Percentiles rank a stretch among this genome's conserved stretches.
Conservation (phyloP, 1,140 invertebrate genomes). For the Apocrypta bakeri region DNA sequence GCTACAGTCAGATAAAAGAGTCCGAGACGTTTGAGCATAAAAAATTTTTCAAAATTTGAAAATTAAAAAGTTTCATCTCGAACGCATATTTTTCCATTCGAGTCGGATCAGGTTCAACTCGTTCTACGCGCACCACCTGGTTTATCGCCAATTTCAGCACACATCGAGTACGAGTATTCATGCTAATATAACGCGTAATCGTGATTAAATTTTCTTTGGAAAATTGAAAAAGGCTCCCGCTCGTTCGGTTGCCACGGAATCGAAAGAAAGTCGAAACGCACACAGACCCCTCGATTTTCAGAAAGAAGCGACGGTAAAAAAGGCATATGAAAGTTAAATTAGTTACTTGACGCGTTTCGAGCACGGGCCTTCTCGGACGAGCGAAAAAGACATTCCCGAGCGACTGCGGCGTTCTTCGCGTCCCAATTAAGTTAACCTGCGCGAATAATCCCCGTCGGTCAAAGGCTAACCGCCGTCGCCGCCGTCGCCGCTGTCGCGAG, state of each 20-base stretch:
- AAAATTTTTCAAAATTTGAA: too few relatives aligned
- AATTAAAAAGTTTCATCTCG: too few relatives aligned
- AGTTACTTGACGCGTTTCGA: conserved; percentile 18
- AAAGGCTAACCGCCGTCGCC: conserved; percentile 8
- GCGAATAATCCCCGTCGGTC: not conserved
- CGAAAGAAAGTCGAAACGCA: too few relatives aligned
- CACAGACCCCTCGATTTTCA: not conserved
- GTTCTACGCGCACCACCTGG: not conserved
- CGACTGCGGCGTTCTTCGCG: not conserved
- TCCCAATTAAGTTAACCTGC: conserved; percentile 37
- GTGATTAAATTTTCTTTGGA: too few relatives aligned
- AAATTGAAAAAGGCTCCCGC: too few relatives aligned
- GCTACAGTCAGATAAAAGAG: too few relatives aligned
- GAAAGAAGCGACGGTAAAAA: not conserved
- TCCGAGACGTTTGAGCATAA: too few relatives aligned
- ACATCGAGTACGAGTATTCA: too few relatives aligned
- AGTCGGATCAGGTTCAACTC: not conserved
- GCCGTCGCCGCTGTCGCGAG: not conserved
- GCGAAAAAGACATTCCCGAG: conserved; percentile 1
- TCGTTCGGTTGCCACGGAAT: too few relatives aligned
- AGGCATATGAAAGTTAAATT: conserved; percentile 4
- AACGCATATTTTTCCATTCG: too few relatives aligned
- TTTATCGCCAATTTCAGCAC: not conserved
- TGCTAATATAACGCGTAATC: too few relatives aligned
- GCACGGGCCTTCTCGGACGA: not conserved